Evolutionary conservation across 2,888 invertebrate species (phyloP), one percentile per base, ranked within the genome.

Genomic region (Barypeithes pellucidus): DNA sequence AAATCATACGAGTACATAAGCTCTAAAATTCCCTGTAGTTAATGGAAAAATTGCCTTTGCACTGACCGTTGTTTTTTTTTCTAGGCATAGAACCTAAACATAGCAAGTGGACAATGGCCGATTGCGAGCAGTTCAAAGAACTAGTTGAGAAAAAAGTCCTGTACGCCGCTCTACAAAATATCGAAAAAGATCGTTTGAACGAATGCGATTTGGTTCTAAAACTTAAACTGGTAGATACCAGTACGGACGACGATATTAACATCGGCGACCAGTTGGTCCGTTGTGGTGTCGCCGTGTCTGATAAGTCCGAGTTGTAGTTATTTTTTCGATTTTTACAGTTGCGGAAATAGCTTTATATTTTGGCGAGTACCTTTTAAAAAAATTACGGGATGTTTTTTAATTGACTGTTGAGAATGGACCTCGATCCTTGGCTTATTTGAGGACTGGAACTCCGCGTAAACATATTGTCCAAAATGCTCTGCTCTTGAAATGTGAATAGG

Each of bases 101-200:
- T 72, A 84, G 84, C 20, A 88, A 93, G 84, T 94, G 93, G 93
- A 88, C 90, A 0, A 90, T 92, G 77, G 91, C 92, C 78, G 94
- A 94, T 84, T 93, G 93, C 80, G 86, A 92, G 63, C 86, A 90
- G 72, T 95, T 95, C 83, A 91, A 93, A 80, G 88, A 92, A 77
- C 82, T 94, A 75, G 92, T 93, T 5, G 90, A 91, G 39, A 90
- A 91, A 39, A 91, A 91, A 79, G 88, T 89, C 63, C 93, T 95
- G 76, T 92, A 92, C 12, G 92, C 93, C 0, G 84, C 91, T 59
- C 88, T 95, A 62, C 88, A 89, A 75, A 89, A 90, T 18, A 88
- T 91, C 8, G 89, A 89, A 69, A 87, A 87, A 50, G 93, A 93
- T 79, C 88, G 89, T 18, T 81, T 90, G 29, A 90, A 90, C 76